Base-by-base conservation (phyloP, 1,140 invertebrate species). In the Druon quercuslanigerum region DNA sequence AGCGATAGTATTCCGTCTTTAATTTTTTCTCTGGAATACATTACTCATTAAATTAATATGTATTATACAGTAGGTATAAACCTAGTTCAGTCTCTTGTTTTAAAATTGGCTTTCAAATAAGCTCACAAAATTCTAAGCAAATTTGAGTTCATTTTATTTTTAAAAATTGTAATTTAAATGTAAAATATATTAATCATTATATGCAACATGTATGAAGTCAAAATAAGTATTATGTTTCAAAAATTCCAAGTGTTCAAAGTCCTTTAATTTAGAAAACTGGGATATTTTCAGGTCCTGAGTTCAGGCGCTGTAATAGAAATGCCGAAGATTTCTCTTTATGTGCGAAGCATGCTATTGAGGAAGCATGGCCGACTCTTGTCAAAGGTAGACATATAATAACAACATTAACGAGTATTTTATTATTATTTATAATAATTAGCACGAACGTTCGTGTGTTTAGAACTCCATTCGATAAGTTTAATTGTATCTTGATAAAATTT, bases 311-410 rank as follows among this genome's bases (percentile, higher is more conserved):
- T 79, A 88, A 89, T 9, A 86, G 72, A 52, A 85, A 86, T 40
- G 76, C 85, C 12, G 46, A 81, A 50, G 90, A 91, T 75, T 91
- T 88, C 70, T 83, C 88, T 17, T 91, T 89, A 52, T 91, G 90
- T 25, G 54, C 91, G 71, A 87, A 90, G 81, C 84, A 90, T 16
- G 90, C 90, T 3, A 81, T 91, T 46, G 89, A 92, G 77, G 90
- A 92, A 79, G 80, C 88, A 83, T 91, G 90, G 89, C 86, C 89
- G 72, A 83, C 79, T 13, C 83, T 92, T n/a, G 16, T 89, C 25
- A 78, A 86, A 83, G 90, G 90, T 92, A 77, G 84, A 75, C 71
- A 25, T 74, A 20, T 71, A 81, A 71, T 14, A 20, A 50, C 12
- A n/a, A 73, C 77, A 17, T 50, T 71, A 77, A 77, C 66, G 50